Evolutionary conservation across 2,888 invertebrate species (phyloP).

Genomic region (Tipula helvola): DNA sequence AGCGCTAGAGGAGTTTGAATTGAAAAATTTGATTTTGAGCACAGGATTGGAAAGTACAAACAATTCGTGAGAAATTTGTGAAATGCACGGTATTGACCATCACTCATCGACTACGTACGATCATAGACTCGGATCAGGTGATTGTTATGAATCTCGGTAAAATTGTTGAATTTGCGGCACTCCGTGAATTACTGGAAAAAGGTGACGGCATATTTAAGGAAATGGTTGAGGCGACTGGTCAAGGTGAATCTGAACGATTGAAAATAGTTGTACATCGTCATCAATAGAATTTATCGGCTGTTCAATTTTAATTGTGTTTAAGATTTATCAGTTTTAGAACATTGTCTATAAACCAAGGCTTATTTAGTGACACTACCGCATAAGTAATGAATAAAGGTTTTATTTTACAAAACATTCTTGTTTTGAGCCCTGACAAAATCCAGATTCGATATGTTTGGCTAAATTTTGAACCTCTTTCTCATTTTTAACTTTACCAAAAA

Average conservation of each 20-base stretch:
- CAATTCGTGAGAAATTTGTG: conserved; percentile 59
- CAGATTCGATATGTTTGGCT: too few relatives aligned
- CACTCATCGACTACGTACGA: conserved; percentile 77
- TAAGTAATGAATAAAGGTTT: too few relatives aligned
- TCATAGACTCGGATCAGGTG: conserved; percentile 76
- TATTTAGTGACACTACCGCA: too few relatives aligned
- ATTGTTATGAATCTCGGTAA: conserved; percentile 67
- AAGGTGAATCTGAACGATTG: conserved; percentile 18
- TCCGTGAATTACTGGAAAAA: conserved; percentile 44
- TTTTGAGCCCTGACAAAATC: too few relatives aligned
- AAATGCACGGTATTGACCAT: conserved; percentile 74
- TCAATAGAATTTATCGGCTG: too few relatives aligned
- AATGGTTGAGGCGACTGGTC: conserved; percentile 52
- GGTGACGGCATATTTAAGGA: conserved; percentile 43
- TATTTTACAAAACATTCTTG: too few relatives aligned
- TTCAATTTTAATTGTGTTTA: too few relatives aligned
- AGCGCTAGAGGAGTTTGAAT: conserved; percentile 57
- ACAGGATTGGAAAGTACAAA: conserved; percentile 43
- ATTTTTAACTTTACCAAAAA: too few relatives aligned
- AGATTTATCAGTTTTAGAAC: too few relatives aligned
- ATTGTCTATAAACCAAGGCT: too few relatives aligned
- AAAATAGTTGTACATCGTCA: neutral
- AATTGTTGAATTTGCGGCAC: conserved; percentile 55
- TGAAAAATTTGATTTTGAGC: conserved; percentile 42
- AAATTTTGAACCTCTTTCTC: too few relatives aligned